A percentile compares a stretch with the other conserved stretches of the same genome.
Evolutionary conservation across 1,140 invertebrate genomes (phyloP).

Genomic region (Atta colombica): DNA sequence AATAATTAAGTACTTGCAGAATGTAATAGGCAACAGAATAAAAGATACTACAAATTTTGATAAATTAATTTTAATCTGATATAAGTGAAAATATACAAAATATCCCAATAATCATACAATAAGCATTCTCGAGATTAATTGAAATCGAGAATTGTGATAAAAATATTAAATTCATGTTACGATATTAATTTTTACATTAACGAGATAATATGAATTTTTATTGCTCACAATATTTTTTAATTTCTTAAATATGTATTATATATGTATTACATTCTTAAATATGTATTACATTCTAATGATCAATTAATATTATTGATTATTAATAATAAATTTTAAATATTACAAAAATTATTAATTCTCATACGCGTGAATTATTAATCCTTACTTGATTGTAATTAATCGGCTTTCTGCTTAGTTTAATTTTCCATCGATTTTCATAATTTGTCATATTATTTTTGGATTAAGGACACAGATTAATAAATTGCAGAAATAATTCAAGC

Average conservation of each 20-base stretch:
- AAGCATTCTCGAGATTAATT: background rate
- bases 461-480: background rate
- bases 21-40: background rate
- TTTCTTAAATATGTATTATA: background rate
- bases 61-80: constrained; percentile 18
- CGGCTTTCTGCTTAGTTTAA: background rate
- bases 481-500: background rate
- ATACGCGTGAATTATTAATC: background rate
- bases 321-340: background rate
- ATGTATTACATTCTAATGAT: background rate
- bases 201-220: background rate
- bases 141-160: background rate
- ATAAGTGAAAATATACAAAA: background rate
- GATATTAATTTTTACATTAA: background rate
- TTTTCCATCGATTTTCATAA: background rate
- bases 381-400: background rate
- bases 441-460: background rate
- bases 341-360: background rate
- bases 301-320: background rate
- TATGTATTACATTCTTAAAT: background rate
- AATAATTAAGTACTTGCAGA: background rate
- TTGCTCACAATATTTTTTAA: background rate
- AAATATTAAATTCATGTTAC: background rate
- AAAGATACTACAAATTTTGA: background rate
- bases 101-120: background rate